Base-by-base conservation (phyloP, 2,797 vertebrate species). In the Bradypodion pumilum region DNA sequence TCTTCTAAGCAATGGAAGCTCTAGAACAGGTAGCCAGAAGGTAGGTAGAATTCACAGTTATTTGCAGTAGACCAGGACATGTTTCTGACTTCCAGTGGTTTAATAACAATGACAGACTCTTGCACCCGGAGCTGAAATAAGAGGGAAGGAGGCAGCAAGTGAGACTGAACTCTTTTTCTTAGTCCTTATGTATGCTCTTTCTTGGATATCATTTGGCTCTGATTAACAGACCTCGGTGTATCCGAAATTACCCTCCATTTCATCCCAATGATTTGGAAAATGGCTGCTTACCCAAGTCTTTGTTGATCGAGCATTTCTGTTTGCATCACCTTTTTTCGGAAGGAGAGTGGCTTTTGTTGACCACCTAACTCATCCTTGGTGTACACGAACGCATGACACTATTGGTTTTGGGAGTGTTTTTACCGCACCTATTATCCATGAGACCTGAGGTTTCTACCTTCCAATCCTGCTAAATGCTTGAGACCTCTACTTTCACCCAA, bases 221-320 rank as follows among this genome's bases (percentile, higher is more conserved):
- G 23, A 9, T 63, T 42, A 42, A 40, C 21, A 56, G 16, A 5
- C 52, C 52, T 56, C 21, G 4, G 52, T 19, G 19, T 56, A 16
- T 19, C 16, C 52, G 16, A 56, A 56, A 15, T 19, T 21, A 4
- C 15, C 52, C 52, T 19, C 5, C 5, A 4, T 19, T 19, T 15
- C 7, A 1, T 16, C 29, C 29, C 29, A n/a, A 29, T 40, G 16
- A 8, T 59, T 56, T 49, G 40, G 7, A 42, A 42, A 0, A 49
- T 52, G 0, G 23, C 13, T 19, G 59, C 12, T 1, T 65, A 29
- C 0, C 0, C 74, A 68, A 40, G 6, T n/a, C 35, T 37, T 52
- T 62, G 46, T 44, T 44, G 0, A 0, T 35, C 8, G 2, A 73
- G 16, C 52, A 4, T 27, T 52, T 59, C 0, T 23, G 13, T 1